Evolutionary conservation across 2,113 vertebrate species (phyloP), one percentile per base, ranked within the genome.

Genomic region (Pachyramphus minor): DNA sequence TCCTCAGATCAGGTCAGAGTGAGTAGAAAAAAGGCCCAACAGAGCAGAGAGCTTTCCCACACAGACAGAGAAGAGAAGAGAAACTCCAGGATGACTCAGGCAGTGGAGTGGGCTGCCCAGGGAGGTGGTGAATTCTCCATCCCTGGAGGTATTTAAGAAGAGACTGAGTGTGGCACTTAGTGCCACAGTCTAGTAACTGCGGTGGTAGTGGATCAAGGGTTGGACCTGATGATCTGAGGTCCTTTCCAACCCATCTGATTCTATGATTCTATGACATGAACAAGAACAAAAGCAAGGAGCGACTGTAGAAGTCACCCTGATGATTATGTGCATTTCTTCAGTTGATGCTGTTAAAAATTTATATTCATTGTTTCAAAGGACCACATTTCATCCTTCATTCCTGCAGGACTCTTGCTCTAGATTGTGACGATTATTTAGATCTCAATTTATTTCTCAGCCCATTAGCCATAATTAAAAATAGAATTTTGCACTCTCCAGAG

Each of bases 361-460:
- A 53, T 79, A 58, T 37, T 83, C 5, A 66, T 96, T 82, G 35
- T 28, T 96, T 64, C 64, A 68, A 84, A 78, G 31, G 50, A 24
- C 35, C 24, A 42, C 1, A 0, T 90, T 84, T 86, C 12, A 42
- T 59, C 24, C 47, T 80, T 55, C 44, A n/a, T 58, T 76, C 28
- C 62, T 90, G 16, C 49, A 64, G 45, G 64, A 82, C 25, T 90
- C 63, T 28, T 71, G 19, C 33, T 56, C 30, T 94, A 83, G 77
- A 39, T 64, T 23, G 15, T 49, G 31, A 63, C 33, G 14, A 45
- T 78, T 95, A 80, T 87, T 85, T 93, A 78, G 39, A 75, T 75
- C 63, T 92, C 58, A 79, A 58, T 96, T 90, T 87, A 89, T 83
- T 90, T 86, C 49, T 93, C 62, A 93, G 47, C 31, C 56, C 62